phyloP scores from a whole-genome alignment of 2,888 invertebrate genomes.

The Cylindroiulus punctatus region DNA sequence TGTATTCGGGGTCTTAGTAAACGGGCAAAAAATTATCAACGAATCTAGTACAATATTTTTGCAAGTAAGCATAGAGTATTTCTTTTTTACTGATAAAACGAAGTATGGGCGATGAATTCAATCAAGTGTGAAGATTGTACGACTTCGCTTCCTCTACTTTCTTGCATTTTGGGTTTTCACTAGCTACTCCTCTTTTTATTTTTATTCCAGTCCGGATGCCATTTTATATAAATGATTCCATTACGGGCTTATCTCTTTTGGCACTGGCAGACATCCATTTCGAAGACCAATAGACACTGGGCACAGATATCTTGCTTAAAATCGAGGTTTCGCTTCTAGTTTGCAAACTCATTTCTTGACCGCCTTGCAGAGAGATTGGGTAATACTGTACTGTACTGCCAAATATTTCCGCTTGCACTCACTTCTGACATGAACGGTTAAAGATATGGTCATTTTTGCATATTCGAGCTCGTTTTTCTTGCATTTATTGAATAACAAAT shows the following conservation, averaged over 20 bases:
- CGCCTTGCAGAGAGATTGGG: neutral
- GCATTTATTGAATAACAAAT: neutral
- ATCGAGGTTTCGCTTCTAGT: conserved; percentile 2
- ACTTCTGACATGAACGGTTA: neutral
- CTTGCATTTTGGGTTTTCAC: neutral
- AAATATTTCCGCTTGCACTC: neutral
- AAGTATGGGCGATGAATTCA: neutral
- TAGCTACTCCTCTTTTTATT: neutral
- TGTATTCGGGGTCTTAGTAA: neutral
- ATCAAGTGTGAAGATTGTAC: conserved; percentile 26
- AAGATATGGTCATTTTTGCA: conserved; percentile 30
- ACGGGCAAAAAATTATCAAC: neutral
- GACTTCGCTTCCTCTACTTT: neutral
- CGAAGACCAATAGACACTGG: neutral
- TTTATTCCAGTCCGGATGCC: conserved; percentile 2
- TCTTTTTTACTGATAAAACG: neutral
- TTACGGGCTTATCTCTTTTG: conserved; percentile 13
- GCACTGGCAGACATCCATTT: conserved; percentile 4
- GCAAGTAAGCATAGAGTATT: neutral
- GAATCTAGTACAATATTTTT: neutral
- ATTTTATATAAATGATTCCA: conserved; percentile 32
- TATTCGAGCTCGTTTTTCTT: neutral
- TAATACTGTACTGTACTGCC: neutral
- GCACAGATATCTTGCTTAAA: neutral
- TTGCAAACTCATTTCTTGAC: conserved; percentile 5